Percentiles rank a stretch among this genome's conserved stretches.
These are phyloP conservation scores for Hozukius guyotensis DNA, from an alignment of 2,797 vertebrate genomes.

Conservation along the genomic window DNA sequence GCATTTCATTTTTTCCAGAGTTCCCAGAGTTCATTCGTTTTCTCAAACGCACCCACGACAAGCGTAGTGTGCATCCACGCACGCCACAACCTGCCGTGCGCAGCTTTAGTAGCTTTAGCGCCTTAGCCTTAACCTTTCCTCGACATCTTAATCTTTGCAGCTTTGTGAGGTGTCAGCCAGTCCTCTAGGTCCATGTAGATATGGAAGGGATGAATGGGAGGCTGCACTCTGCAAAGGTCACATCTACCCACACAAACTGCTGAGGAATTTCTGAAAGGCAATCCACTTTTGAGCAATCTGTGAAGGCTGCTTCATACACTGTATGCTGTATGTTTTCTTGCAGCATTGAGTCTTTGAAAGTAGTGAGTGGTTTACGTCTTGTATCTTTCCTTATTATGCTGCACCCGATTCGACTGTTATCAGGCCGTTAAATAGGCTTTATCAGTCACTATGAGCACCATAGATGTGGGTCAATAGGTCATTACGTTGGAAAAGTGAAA, in stretches of 20 bases:
- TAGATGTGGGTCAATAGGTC: no score
- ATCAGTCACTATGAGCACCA: no score
- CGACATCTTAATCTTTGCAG: slow-evolving; percentile 77
- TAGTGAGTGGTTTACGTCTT: background rate
- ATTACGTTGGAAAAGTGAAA: no score
- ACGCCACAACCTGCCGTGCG: slow-evolving; percentile 38
- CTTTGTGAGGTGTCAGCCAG: slow-evolving; percentile 63
- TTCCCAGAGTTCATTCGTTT: slow-evolving; percentile 28
- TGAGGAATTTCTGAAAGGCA: slow-evolving; percentile 38
- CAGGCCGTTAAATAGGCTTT: no score
- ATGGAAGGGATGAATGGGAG: slow-evolving; percentile 53
- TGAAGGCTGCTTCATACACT: slow-evolving; percentile 5
- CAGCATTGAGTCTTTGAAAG: background rate
- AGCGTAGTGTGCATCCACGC: background rate
- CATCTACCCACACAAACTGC: slow-evolving; percentile 48
- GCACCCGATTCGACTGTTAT: no score
- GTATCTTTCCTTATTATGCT: background rate
- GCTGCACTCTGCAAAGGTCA: slow-evolving; percentile 60
- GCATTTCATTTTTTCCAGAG: background rate
- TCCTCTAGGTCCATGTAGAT: slow-evolving; percentile 51
- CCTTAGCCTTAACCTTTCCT: slow-evolving; percentile 73
- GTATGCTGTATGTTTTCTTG: background rate
- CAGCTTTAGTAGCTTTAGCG: slow-evolving; percentile 61
- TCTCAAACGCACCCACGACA: slow-evolving; percentile 16
- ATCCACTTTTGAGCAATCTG: slow-evolving; percentile 8